Percentiles rank a stretch among this genome's conserved stretches.
phyloP scores from a whole-genome alignment of 2,113 vertebrate species.

The Oplegnathus fasciatus region DNA sequence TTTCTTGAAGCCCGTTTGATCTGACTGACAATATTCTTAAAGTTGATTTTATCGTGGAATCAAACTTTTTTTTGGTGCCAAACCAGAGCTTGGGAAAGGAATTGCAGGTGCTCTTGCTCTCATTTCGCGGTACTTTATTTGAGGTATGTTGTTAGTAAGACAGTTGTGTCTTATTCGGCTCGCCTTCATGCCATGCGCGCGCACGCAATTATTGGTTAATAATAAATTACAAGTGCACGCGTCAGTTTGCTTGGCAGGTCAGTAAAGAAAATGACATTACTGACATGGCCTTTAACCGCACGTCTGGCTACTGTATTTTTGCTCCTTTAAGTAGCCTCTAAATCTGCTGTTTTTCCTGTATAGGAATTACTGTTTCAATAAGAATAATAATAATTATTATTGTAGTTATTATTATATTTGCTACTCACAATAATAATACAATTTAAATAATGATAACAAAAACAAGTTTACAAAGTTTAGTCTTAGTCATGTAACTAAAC shows the following conservation, averaged over 20 bases:
- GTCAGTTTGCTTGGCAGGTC: background rate
- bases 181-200: too few relatives aligned
- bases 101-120: background rate
- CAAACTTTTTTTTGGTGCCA: background rate
- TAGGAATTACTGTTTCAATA: background rate
- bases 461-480: background rate
- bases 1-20: background rate
- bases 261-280: background rate
- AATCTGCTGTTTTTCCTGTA: background rate
- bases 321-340: background rate
- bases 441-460: background rate
- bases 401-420: background rate
- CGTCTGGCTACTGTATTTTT: background rate
- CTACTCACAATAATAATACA: background rate
- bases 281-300: constrained; percentile 3
- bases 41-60: background rate
- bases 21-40: background rate
- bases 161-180: background rate
- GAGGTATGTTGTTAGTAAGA: background rate
- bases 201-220: background rate
- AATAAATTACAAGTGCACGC: constrained; percentile 1
- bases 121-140: background rate
- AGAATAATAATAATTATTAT: background rate
- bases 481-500: background rate
- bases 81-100: background rate